Percentiles rank a stretch among this genome's conserved stretches.
Conservation (phyloP, 2,888 invertebrate genomes). For the Busseola fusca region DNA sequence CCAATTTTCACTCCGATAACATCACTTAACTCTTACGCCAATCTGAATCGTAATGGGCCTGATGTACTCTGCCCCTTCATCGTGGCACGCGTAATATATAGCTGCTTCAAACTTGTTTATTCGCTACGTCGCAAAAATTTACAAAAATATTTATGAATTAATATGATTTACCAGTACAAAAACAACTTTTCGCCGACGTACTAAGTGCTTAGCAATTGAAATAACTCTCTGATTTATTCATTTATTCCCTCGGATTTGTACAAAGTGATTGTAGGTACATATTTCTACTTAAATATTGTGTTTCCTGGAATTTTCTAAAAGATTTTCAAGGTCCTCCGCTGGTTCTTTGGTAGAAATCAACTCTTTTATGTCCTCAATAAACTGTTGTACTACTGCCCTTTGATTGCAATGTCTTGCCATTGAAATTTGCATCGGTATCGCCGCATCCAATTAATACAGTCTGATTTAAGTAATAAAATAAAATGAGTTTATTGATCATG, state of each 20-base stretch:
- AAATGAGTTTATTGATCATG: slow-evolving; percentile 32
- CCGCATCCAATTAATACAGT: slow-evolving; percentile 21
- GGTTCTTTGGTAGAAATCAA: background rate
- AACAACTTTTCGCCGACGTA: background rate
- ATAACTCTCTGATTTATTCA: slow-evolving; percentile 5
- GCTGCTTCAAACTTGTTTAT: background rate
- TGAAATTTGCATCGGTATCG: slow-evolving; percentile 36
- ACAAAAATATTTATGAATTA: background rate
- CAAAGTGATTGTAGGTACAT: background rate
- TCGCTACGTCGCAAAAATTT: background rate
- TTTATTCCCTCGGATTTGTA: background rate
- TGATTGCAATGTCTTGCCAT: background rate
- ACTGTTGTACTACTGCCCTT: slow-evolving; percentile 17
- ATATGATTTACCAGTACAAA: background rate
- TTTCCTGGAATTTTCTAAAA: background rate
- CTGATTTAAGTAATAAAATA: slow-evolving; percentile 38
- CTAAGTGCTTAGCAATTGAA: slow-evolving; percentile 17
- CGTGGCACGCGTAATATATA: background rate
- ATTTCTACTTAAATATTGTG: background rate
- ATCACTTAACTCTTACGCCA: slow-evolving; percentile 9
- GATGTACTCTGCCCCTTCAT: background rate
- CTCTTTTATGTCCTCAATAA: background rate
- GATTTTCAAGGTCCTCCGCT: background rate
- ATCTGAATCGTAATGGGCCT: slow-evolving; percentile 12
- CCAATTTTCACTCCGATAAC: background rate